Evolutionary conservation across 2,888 invertebrate genomes (phyloP).

Genomic region (Drosophila ustulata): DNA sequence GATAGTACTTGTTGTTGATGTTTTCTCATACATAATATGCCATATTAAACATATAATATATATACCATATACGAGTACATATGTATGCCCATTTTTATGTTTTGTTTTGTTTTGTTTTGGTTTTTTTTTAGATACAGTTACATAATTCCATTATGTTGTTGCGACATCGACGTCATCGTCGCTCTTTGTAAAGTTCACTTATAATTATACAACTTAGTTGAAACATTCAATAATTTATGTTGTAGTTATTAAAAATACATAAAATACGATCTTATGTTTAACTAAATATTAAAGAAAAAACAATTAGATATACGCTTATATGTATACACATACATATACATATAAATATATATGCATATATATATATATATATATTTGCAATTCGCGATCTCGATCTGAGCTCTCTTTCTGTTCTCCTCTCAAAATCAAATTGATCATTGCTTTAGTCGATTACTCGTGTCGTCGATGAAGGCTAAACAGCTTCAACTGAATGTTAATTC

Average conservation of each 20-base stretch:
- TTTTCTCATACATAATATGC: slow-evolving; percentile 28
- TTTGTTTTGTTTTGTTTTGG: slow-evolving; percentile 17
- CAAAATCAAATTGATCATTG: background rate
- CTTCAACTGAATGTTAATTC: slow-evolving; percentile 74
- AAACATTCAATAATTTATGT: slow-evolving; percentile 75
- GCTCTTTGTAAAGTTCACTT: slow-evolving; percentile 61
- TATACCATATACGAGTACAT: slow-evolving; percentile 22
- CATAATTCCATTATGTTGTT: slow-evolving; percentile 76
- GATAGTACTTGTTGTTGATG: slow-evolving; percentile 35
- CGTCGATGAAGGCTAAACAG: slow-evolving; percentile 55
- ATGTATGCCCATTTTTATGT: slow-evolving; percentile 21
- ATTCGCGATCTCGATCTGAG: slow-evolving; percentile 1
- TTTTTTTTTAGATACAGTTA: slow-evolving; percentile 56
- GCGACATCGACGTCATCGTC: slow-evolving; percentile 25
- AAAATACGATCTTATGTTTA: slow-evolving; percentile 75
- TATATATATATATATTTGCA: slow-evolving; percentile 2
- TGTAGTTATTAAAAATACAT: slow-evolving; percentile 66
- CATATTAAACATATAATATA: background rate
- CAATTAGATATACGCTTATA: slow-evolving; percentile 49
- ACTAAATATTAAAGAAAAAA: slow-evolving; percentile 71
- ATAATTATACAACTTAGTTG: slow-evolving; percentile 81
- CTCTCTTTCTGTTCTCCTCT: slow-evolving; percentile 6
- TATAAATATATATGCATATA: slow-evolving; percentile 5
- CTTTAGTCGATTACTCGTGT: slow-evolving; percentile 5
- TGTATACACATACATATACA: slow-evolving; percentile 1